Conservation (phyloP, 2,797 vertebrate genomes). For the Rhyacichthys aspro region DNA sequence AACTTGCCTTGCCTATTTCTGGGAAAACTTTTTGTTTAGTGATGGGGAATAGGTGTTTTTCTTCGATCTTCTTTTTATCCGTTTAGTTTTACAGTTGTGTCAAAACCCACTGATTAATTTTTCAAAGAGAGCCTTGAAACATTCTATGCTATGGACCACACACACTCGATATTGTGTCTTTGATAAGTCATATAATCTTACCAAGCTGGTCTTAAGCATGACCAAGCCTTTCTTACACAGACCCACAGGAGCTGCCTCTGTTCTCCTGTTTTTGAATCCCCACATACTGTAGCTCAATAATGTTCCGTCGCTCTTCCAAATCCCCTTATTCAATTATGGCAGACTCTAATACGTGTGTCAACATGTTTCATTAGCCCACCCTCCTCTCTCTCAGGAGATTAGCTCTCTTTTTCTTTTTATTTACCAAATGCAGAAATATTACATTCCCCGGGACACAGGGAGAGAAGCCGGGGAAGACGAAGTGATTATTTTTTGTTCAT, state of each 20-base stretch:
- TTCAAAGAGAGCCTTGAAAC: too few relatives aligned
- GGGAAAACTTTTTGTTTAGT: too few relatives aligned
- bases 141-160: not conserved
- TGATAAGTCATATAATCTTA: too few relatives aligned
- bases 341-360: constrained; percentile 71
- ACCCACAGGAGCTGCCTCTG: constrained; percentile 8
- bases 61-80: too few relatives aligned
- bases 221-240: not conserved
- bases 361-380: constrained; percentile 71
- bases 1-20: too few relatives aligned
- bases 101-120: too few relatives aligned
- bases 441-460: constrained; percentile 57
- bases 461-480: constrained; percentile 29
- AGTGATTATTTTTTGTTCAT: constrained; percentile 69
- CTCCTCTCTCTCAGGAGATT: constrained; percentile 65
- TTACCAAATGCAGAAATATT: constrained; percentile 68
- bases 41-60: too few relatives aligned
- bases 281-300: constrained; percentile 57
- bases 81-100: too few relatives aligned
- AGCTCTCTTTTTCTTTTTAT: constrained; percentile 63
- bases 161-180: too few relatives aligned
- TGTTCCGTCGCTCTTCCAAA: constrained; percentile 45
- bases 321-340: constrained; percentile 73
- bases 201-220: not conserved
- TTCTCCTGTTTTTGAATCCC: constrained; percentile 54